Conservation (phyloP, 2,888 invertebrate genomes). For the Macroteleia sp. region DNA sequence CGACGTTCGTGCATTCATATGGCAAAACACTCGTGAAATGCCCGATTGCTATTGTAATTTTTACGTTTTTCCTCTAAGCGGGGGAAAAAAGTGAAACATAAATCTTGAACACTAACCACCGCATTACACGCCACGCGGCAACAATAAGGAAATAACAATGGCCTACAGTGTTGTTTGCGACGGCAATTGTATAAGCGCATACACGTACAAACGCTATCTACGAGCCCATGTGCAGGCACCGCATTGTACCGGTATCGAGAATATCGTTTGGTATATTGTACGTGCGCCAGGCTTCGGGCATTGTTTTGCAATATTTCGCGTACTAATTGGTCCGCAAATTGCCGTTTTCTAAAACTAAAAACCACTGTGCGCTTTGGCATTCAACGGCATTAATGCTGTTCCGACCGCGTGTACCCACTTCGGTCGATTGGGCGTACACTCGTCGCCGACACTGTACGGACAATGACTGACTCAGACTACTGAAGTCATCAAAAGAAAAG, state of each 20-base stretch:
- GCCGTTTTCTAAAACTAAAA: constrained; percentile 76
- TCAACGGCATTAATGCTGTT: constrained; percentile 62
- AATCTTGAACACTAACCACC: constrained; percentile 23
- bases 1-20: constrained; percentile 20
- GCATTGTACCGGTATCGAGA: constrained; percentile 42
- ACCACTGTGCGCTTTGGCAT: constrained; percentile 56
- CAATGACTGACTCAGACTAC: constrained; percentile 53
- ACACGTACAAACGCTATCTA: constrained; percentile 30
- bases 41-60: constrained; percentile 46
- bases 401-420: constrained; percentile 7
- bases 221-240: neutral
- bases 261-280: constrained; percentile 68
- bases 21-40: constrained; percentile 9
- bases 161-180: constrained; percentile 47
- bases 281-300: constrained; percentile 71
- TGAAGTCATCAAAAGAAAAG: constrained; percentile 38
- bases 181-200: constrained; percentile 37
- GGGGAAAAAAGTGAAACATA: constrained; percentile 17
- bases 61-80: constrained; percentile 7
- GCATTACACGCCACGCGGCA: constrained; percentile 19
- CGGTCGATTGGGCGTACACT: constrained; percentile 23
- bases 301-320: constrained; percentile 78
- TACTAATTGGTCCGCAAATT: constrained; percentile 79
- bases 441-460: constrained; percentile 33
- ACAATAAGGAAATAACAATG: constrained; percentile 53